Conservation (phyloP, 2,113 vertebrate genomes). For the Protobothrops mucrosquamatus region DNA sequence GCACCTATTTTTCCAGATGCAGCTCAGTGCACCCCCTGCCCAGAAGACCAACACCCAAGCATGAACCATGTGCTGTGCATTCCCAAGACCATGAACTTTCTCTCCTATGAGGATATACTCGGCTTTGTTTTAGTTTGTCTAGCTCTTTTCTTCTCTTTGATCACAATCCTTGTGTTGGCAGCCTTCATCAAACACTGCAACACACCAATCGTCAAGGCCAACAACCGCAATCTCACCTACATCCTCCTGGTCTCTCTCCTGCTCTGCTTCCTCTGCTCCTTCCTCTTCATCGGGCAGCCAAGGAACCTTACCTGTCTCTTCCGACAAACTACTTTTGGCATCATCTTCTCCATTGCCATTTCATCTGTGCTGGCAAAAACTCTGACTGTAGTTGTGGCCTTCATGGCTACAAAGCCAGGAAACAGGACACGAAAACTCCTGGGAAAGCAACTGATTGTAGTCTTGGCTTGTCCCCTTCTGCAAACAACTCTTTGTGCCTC, state of each 20-base stretch:
- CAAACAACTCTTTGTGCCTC: too few species aligned
- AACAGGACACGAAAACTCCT: too few species aligned
- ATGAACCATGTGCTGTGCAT: background rate
- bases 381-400: too few species aligned
- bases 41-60: background rate
- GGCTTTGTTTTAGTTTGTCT: background rate
- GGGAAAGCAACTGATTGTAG: too few species aligned
- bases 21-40: background rate
- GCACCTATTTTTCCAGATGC: background rate
- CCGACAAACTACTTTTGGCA: too few species aligned
- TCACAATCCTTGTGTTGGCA: background rate
- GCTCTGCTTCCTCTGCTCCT: background rate
- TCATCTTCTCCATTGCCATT: too few species aligned
- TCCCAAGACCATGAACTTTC: background rate
- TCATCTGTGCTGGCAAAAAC: too few species aligned
- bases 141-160: background rate
- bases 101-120: background rate
- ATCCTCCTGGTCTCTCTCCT: background rate
- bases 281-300: background rate
- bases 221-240: background rate
- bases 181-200: background rate
- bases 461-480: too few species aligned
- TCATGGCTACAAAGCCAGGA: too few species aligned
- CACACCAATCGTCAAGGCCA: background rate
- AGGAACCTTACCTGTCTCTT: background rate